These are phyloP conservation scores for Batillaria attramentaria DNA, from an alignment of 1,140 invertebrate genomes.

Conservation along the genomic window DNA sequence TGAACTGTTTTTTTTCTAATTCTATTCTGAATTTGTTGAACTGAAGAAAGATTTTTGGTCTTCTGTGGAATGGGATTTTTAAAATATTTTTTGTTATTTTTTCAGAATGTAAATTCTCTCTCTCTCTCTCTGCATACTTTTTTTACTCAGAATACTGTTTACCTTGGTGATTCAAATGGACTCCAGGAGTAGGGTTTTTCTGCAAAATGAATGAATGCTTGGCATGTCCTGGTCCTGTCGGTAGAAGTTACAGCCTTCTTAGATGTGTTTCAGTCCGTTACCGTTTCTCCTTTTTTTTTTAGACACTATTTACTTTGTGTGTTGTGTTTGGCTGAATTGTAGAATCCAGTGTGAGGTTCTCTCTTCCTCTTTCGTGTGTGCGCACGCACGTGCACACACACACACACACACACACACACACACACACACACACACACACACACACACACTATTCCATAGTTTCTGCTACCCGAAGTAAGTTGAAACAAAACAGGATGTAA, in stretches of 20 bases:
- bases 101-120: too few relatives aligned
- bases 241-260: too few relatives aligned
- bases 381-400: not conserved
- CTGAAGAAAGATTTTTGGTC: too few relatives aligned
- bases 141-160: not conserved
- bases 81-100: too few relatives aligned
- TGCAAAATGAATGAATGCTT: not conserved
- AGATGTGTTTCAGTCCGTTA: too few relatives aligned
- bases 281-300: not conserved
- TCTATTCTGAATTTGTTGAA: too few relatives aligned
- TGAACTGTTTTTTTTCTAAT: too few relatives aligned
- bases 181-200: not conserved
- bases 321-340: not conserved
- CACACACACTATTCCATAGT: slow-evolving; percentile 19
- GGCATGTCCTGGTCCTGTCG: not conserved
- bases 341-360: not conserved
- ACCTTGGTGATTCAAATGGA: not conserved
- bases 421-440: slow-evolving; percentile 13
- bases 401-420: not conserved
- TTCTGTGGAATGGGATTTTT: too few relatives aligned
- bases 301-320: not conserved
- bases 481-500: not conserved
- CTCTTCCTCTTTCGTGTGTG: not conserved
- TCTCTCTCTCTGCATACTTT: not conserved
- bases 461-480: not conserved